Evolutionary conservation across 2,888 invertebrate genomes (phyloP).

Genomic region (Caenorhabditis sp.): DNA sequence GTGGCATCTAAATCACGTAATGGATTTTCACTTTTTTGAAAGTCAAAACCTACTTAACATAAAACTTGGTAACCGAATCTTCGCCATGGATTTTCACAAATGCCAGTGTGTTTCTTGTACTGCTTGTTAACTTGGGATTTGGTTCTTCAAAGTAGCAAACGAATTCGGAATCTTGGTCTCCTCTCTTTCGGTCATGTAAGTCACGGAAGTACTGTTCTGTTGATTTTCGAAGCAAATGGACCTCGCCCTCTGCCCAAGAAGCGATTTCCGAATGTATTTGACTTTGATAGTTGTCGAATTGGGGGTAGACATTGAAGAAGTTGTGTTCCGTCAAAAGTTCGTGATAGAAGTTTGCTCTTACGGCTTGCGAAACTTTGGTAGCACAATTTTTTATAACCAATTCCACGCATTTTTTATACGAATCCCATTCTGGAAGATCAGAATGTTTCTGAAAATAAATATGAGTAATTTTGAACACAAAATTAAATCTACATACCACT

Average conservation of each 20-base stretch:
- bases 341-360: background rate
- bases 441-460: too few relatives aligned
- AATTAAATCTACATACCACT: too few relatives aligned
- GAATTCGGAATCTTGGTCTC: constrained; percentile 49
- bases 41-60: constrained; percentile 54
- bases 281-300: constrained; percentile 45
- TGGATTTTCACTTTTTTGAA: constrained; percentile 11
- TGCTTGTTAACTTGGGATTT: constrained; percentile 31
- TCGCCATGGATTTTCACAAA: constrained; percentile 55
- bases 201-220: constrained; percentile 43
- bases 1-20: constrained; percentile 52
- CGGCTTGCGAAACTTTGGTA: background rate
- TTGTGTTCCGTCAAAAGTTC: constrained; percentile 9
- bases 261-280: constrained; percentile 48
- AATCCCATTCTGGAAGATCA: too few relatives aligned
- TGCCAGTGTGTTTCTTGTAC: constrained; percentile 34
- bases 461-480: too few relatives aligned
- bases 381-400: constrained; percentile 39
- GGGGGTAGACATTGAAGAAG: constrained; percentile 46
- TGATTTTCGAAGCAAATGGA: constrained; percentile 40
- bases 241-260: constrained; percentile 47
- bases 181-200: constrained; percentile 50
- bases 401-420: constrained; percentile 44
- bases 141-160: constrained; percentile 40
- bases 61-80: constrained; percentile 33